A percentile compares a stretch with the other conserved stretches of the same genome.
phyloP scores from a whole-genome alignment of 2,797 vertebrate species.

The Cossypha heuglini region DNA sequence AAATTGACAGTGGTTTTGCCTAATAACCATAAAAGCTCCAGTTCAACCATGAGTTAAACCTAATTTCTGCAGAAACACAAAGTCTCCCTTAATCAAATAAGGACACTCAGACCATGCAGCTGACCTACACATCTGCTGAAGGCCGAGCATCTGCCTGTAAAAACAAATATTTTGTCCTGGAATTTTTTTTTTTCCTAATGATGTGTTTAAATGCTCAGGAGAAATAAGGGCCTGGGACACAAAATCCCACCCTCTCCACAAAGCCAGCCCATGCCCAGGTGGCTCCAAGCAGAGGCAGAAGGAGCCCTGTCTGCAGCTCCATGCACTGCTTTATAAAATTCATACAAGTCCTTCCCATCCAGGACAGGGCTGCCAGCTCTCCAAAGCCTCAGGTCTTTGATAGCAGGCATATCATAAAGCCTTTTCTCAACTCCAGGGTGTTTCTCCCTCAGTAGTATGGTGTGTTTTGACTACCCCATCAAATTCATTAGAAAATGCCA shows the following conservation, averaged over 20 bases:
- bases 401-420: accelerated
- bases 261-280: background rate
- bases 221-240: background rate
- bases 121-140: background rate
- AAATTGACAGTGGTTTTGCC: background rate
- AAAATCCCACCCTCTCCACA: background rate
- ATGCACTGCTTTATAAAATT: background rate
- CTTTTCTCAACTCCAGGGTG: background rate
- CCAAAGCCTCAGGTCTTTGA: background rate
- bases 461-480: background rate
- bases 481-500: background rate
- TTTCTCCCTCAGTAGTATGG: background rate
- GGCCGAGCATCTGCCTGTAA: background rate
- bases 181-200: background rate
- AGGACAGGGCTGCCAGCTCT: background rate
- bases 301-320: background rate
- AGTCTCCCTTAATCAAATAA: background rate
- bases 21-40: background rate
- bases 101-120: background rate
- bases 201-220: background rate
- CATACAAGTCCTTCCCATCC: background rate
- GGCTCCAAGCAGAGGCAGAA: background rate
- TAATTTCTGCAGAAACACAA: background rate
- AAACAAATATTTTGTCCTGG: background rate
- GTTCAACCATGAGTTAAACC: background rate